Evolutionary conservation across 2,888 invertebrate species (phyloP), one percentile per base, ranked within the genome.

Genomic region (Philopedon plagiatum): DNA sequence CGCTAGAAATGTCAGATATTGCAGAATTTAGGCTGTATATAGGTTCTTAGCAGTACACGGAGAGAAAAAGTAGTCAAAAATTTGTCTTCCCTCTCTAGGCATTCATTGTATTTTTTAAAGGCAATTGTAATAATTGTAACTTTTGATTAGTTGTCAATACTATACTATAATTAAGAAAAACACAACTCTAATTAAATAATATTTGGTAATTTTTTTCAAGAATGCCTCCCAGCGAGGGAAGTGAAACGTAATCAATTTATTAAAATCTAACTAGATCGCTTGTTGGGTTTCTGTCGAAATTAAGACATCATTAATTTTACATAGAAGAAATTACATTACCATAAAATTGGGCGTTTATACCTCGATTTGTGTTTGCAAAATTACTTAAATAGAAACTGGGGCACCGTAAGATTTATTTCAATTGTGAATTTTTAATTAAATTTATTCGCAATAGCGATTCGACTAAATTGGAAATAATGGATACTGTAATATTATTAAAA

Each of bases 1-100:
- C 34, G n/a, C 19, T 19, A 57, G 37, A 57, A 37, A 57, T 54
- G 57, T 57, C 57, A 57, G 57, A 37, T 37, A 37, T 57, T 57
- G 37, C 57, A 19, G 19, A 37, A 57, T n/a, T 23, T 21, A 34
- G 37, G 21, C 8, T 44, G 9, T 19, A 18, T 19, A 19, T 1
- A 44, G 44, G n/a, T 37, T 44, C 8, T n/a, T n/a, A 19, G 19
- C 18, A 19, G 1, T 37, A 26, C 26, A 37, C 4, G n/a, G 4
- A n/a, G 13, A 37, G n/a, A n/a, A 1, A 37, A n/a, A n/a, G n/a
- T 5, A 37, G 37, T n/a, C 4, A 1, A n/a, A n/a, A n/a, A n/a
- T n/a, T n/a, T n/a, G n/a, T n/a, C n/a, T n/a, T n/a, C n/a, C n/a
- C n/a, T n/a, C n/a, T n/a, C n/a, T n/a, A n/a, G n/a, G n/a, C n/a